phyloP scores from a whole-genome alignment of 2,888 invertebrate genomes.

The Aproaerema taeniolella region DNA sequence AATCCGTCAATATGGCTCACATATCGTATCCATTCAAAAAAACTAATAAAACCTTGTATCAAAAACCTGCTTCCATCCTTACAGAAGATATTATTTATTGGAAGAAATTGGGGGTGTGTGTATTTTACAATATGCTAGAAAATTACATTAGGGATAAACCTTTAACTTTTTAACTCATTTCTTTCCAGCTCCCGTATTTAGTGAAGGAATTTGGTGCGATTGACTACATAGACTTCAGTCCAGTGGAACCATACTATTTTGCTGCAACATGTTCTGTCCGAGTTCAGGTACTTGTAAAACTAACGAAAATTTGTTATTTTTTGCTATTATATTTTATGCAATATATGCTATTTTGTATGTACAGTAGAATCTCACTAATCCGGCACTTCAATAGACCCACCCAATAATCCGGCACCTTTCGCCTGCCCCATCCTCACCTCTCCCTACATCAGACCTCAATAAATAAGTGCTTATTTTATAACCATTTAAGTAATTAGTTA shows the following conservation, averaged over 20 bases:
- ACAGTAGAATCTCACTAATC: too few species aligned
- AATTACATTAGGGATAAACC: neutral
- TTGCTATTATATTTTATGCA: too few species aligned
- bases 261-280: constrained; percentile 95
- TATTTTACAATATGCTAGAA: too few species aligned
- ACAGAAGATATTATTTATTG: constrained; percentile 91
- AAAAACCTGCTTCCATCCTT: constrained; percentile 80
- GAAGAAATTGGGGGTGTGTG: constrained; percentile 89
- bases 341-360: too few species aligned
- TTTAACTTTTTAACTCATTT: neutral
- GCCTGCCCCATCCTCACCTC: too few species aligned
- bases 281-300: constrained; percentile 79
- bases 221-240: constrained; percentile 93
- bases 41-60: constrained; percentile 82
- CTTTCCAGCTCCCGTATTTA: constrained; percentile 84
- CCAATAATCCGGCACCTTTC: too few species aligned
- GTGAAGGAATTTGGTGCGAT: constrained; percentile 96
- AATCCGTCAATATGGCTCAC: constrained; percentile 57
- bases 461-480: too few species aligned
- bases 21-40: constrained; percentile 81
- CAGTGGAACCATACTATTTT: constrained; percentile 92
- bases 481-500: too few species aligned
- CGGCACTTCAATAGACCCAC: too few species aligned
- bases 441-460: too few species aligned
- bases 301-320: neutral